These are phyloP conservation scores for Zosterops japonicus DNA, from an alignment of 2,113 vertebrate species.

Conservation along the genomic window DNA sequence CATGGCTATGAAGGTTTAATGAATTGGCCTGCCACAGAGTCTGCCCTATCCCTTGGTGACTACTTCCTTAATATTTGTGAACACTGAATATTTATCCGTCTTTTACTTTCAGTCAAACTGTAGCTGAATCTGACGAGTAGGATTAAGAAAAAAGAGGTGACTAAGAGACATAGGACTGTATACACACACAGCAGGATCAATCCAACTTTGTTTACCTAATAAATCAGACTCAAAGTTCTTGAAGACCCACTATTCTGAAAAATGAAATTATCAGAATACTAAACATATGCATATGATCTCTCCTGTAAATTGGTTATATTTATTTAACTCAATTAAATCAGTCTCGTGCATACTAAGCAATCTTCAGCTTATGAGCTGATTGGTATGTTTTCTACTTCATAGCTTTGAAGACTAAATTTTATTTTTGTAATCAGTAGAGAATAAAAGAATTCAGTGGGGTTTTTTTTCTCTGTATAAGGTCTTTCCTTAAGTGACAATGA, in stretches of 20 bases:
- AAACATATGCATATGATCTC: neutral
- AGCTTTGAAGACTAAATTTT: neutral
- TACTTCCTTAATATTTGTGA: neutral
- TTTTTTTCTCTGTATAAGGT: neutral
- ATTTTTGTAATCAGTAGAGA: neutral
- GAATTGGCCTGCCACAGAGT: neutral
- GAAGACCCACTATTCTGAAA: neutral
- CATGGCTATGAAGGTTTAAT: neutral
- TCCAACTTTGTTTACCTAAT: neutral
- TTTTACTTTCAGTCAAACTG: neutral
- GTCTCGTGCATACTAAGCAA: neutral
- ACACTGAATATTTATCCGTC: neutral
- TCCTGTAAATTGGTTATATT: neutral
- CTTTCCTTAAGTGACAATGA: neutral
- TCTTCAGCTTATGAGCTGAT: neutral
- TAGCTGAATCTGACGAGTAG: neutral
- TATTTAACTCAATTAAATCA: neutral
- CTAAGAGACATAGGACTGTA: neutral
- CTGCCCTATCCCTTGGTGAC: neutral
- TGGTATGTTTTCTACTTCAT: neutral
- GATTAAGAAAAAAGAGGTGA: neutral
- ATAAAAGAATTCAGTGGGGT: neutral
- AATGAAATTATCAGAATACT: neutral
- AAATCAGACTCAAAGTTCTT: neutral
- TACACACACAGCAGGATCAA: neutral